Evolutionary conservation across 2,888 invertebrate genomes (phyloP).

Genomic region (Nomada lathburiana): DNA sequence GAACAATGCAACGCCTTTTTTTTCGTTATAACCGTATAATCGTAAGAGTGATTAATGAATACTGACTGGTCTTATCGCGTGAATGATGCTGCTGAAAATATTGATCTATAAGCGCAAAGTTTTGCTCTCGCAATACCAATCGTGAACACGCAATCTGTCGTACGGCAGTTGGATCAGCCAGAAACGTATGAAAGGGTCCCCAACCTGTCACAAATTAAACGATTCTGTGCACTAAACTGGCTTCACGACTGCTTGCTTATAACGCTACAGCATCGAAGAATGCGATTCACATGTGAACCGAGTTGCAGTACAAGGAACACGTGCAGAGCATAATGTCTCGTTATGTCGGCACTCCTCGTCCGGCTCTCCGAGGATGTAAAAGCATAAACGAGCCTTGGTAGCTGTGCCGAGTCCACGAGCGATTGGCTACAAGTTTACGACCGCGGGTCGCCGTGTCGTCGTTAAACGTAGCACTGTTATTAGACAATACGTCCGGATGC

Average conservation of each 20-base stretch:
- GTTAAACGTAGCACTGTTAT: slow-evolving; percentile 60
- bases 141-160: neutral
- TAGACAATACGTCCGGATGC: slow-evolving; percentile 38
- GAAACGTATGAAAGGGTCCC: slow-evolving; percentile 20
- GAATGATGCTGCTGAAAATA: too few relatives aligned
- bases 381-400: slow-evolving; percentile 64
- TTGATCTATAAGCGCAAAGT: too few relatives aligned
- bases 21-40: too few relatives aligned
- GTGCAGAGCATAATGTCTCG: slow-evolving; percentile 70
- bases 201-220: slow-evolving; percentile 52
- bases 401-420: slow-evolving; percentile 51
- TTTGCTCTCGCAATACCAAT: too few relatives aligned
- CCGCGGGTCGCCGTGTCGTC: slow-evolving; percentile 40
- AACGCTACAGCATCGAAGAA: slow-evolving; percentile 40
- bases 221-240: slow-evolving; percentile 40
- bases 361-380: slow-evolving; percentile 67
- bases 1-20: too few relatives aligned
- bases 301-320: slow-evolving; percentile 60
- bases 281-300: slow-evolving; percentile 66
- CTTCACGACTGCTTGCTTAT: slow-evolving; percentile 39
- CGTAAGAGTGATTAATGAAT: too few relatives aligned
- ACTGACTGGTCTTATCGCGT: too few relatives aligned
- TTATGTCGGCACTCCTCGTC: slow-evolving; percentile 71
- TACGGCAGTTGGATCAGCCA: slow-evolving; percentile 1
- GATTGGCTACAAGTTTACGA: slow-evolving; percentile 68